Base-by-base conservation (phyloP, 2,888 invertebrate genomes). In the Acrocyrtus sp. region DNA sequence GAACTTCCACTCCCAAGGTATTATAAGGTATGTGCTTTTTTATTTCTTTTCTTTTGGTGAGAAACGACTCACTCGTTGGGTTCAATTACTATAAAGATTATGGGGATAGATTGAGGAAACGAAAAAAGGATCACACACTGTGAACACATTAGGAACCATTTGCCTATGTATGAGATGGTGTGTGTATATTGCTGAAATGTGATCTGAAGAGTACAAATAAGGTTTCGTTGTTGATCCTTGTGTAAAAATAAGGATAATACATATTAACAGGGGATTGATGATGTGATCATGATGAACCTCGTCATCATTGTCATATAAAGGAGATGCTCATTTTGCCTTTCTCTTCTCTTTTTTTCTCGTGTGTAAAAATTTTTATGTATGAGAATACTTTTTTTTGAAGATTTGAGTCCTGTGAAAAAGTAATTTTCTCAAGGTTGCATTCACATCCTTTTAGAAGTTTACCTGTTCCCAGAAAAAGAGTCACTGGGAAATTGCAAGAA, bases 51-150 rank as follows among this genome's bases (percentile, higher is more conserved):
- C 27, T 54, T 5, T 12, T 27, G 43, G 53, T 57, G 57, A 56
- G 56, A 43, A 62, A 27, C 24, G 34, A 22, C 41, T 29, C 26
- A 6, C 58, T 27, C 22, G 21, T 6, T 15, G 29, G 15, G n/a
- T n/a, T n/a, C n/a, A n/a, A n/a, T n/a, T n/a, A n/a, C n/a, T n/a
- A n/a, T n/a, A n/a, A n/a, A n/a, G n/a, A n/a, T n/a, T n/a, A n/a
- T n/a, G n/a, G n/a, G n/a, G n/a, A 47, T 21, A 47, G 48, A 61
- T 50, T 17, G 22, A 54, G 26, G 34, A 43, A 58, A 48, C 43
- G 19, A 68, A 67, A 58, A 69, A 60, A n/a, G 68, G 69, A 61
- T 69, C 69, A 24, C 70, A 62, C 57, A 62, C 62, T 62, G 69
- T 24, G 69, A 69, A 41, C 50, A 39, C 48, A 69, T 69, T 62